phyloP scores from a whole-genome alignment of 2,888 invertebrate genomes.

The Julus scanicus region DNA sequence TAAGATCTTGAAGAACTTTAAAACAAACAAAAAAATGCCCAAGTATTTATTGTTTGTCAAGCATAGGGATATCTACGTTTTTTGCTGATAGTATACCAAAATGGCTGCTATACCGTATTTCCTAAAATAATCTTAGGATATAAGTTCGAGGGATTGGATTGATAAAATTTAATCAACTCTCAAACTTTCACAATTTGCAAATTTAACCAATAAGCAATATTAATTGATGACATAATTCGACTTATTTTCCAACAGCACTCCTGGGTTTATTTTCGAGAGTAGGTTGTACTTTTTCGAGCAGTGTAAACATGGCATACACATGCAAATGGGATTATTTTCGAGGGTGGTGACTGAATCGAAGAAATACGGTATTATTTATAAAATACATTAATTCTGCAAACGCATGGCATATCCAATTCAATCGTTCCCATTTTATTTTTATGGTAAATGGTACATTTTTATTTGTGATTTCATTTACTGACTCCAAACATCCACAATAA shows the following conservation, averaged over 20 bases:
- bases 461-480: neutral
- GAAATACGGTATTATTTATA: neutral
- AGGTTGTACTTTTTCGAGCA: neutral
- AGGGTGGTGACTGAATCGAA: neutral
- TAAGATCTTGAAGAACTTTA: neutral
- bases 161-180: too few species aligned
- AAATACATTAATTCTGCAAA: conserved; percentile 6
- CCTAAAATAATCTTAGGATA: neutral
- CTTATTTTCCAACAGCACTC: neutral
- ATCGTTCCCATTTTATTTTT: neutral
- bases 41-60: neutral
- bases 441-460: neutral
- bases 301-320: neutral
- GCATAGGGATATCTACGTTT: too few species aligned
- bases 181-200: too few species aligned
- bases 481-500: neutral
- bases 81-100: neutral
- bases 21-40: neutral
- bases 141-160: neutral
- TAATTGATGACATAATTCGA: neutral
- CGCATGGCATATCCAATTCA: neutral
- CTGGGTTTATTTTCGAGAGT: neutral
- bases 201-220: neutral
- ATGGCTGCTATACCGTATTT: neutral
- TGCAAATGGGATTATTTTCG: neutral